phyloP scores from a whole-genome alignment of 2,797 vertebrate species.

The Lemur catta region DNA sequence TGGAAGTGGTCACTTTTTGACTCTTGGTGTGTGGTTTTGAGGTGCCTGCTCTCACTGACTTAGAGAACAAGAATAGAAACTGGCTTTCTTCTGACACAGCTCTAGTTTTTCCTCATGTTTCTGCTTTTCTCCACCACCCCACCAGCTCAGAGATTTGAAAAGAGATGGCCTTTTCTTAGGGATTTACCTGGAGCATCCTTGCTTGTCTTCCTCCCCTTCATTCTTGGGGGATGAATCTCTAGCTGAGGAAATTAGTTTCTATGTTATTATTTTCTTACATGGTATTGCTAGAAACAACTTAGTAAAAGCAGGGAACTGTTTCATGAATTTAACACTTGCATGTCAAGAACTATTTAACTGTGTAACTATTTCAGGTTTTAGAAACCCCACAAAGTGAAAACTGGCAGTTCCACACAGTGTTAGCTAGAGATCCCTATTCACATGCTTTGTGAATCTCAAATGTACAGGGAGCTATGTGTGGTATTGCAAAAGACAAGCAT shows the following conservation, averaged over 20 bases:
- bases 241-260: constrained; percentile 20
- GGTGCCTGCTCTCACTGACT: neutral
- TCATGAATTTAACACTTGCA: constrained; percentile 3
- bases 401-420: neutral
- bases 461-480: neutral
- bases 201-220: neutral
- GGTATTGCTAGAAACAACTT: constrained; percentile 2
- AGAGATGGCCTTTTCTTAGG: neutral
- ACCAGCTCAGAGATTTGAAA: neutral
- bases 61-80: neutral
- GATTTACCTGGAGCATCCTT: neutral
- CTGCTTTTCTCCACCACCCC: neutral
- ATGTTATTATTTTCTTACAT: neutral
- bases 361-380: neutral
- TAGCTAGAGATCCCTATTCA: neutral
- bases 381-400: neutral
- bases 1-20: neutral
- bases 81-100: neutral
- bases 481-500: neutral
- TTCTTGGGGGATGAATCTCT: neutral
- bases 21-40: constrained; percentile 19
- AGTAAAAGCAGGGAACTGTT: neutral
- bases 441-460: neutral
- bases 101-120: neutral
- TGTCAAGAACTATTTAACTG: neutral